Evolutionary conservation across 2,888 invertebrate species (phyloP).

Genomic region (Quadroppia sp.): DNA sequence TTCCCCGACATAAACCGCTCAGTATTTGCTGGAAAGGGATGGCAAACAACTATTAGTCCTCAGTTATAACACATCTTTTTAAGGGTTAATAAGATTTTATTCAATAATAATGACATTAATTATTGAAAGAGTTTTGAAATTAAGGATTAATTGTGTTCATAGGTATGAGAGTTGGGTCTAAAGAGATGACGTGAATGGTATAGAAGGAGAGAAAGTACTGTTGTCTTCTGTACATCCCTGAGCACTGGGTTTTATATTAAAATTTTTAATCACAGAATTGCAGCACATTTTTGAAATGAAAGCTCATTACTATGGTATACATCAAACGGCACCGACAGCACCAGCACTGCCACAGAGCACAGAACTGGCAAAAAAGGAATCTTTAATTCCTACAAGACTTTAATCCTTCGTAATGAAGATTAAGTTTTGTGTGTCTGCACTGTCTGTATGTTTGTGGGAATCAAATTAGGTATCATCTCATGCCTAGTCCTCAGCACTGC

Average conservation of each 20-base stretch:
- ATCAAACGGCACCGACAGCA: constrained; percentile 27
- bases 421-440: constrained; percentile 35
- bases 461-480: constrained; percentile 36
- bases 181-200: neutral
- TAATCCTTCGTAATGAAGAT: constrained; percentile 47
- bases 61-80: neutral
- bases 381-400: constrained; percentile 37
- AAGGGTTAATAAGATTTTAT: constrained; percentile 25
- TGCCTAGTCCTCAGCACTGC: constrained; percentile 18
- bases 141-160: constrained; percentile 9
- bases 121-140: constrained; percentile 32
- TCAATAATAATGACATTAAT: constrained; percentile 27
- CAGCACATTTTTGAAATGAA: constrained; percentile 22
- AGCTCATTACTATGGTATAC: constrained; percentile 28
- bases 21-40: constrained; percentile 55
- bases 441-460: constrained; percentile 32
- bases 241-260: neutral
- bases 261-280: constrained; percentile 33
- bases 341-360: neutral
- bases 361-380: constrained; percentile 5
- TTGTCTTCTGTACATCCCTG: neutral
- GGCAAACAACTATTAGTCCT: neutral
- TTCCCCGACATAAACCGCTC: constrained; percentile 77
- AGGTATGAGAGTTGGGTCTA: neutral
- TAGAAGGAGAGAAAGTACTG: neutral